Conservation (phyloP, 1,140 invertebrate species). For the Venturia canescens region DNA sequence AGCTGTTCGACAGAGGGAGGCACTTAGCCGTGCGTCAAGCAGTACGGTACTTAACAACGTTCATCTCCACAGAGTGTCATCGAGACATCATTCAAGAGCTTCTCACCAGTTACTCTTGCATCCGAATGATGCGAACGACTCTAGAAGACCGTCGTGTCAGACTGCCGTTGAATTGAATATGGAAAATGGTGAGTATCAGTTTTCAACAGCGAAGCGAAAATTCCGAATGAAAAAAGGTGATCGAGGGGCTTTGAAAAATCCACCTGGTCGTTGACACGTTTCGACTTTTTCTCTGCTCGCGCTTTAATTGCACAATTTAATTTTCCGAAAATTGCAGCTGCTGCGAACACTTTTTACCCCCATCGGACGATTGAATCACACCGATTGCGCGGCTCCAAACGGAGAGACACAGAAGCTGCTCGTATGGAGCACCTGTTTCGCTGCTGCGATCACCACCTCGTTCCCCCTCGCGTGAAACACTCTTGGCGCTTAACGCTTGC, state of each 20-base stretch:
- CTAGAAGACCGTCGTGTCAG: conserved; percentile 62
- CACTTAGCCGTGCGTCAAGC: conserved; percentile 86
- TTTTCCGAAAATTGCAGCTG: too few species aligned
- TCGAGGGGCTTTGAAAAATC: not conserved
- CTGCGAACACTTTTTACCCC: too few species aligned
- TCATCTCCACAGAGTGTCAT: conserved; percentile 81
- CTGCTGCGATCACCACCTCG: too few species aligned
- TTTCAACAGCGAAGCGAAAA: not conserved
- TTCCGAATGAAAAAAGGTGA: not conserved
- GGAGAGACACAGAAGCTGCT: too few species aligned
- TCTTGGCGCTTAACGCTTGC: conserved; percentile 8
- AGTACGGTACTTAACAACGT: conserved; percentile 89
- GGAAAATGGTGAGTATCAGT: conserved; percentile 69
- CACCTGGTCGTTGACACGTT: too few species aligned
- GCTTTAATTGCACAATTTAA: too few species aligned
- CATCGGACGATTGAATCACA: too few species aligned
- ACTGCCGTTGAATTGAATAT: conserved; percentile 70
- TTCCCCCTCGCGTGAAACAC: not conserved
- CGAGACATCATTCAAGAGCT: conserved; percentile 71
- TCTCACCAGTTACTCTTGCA: conserved; percentile 83
- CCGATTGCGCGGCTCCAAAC: too few species aligned
- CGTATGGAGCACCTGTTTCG: too few species aligned
- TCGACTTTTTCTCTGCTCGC: too few species aligned
- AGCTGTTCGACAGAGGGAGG: conserved; percentile 91
- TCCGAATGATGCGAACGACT: conserved; percentile 80